Evolutionary conservation across 2,888 invertebrate genomes (phyloP), one percentile per base, ranked within the genome.

Genomic region (Apeira syringaria): DNA sequence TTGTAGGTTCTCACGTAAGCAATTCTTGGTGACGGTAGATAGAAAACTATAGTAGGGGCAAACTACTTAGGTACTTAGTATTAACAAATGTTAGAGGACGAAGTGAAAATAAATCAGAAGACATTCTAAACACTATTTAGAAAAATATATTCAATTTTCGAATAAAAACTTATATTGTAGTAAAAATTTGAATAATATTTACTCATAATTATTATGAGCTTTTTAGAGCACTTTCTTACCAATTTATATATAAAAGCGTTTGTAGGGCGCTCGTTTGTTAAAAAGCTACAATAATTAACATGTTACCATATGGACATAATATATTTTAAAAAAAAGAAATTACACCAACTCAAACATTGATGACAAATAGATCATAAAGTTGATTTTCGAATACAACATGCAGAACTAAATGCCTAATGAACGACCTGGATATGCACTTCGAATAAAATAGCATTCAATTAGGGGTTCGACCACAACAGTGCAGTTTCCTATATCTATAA

Each of bases 231-330:
- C 6, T 25, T 30, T 28, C 1, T 28, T 27, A 32, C 5, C 12
- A 20, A 24, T 12, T 18, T n/a, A 12, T 29, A 9, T 17, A 41
- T n/a, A 22, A 28, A 28, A 28, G 34, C 33, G 34, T 33, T 18
- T 15, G 30, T 30, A 35, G 30, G 5, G 15, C 6, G 33, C 20
- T 26, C 26, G n/a, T 34, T 45, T 13, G 5, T 25, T 5, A 35
- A 38, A 44, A 44, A 34, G 38, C 38, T 44, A 34, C 34, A 3
- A 39, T 27, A 39, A 34, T 39, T n/a, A n/a, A n/a, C n/a, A n/a
- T 43, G 43, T 43, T 43, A 43, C 43, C 43, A 33, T 15, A n/a
- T 43, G 26, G 30, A 18, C 17, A 31, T 5, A n/a, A n/a, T n/a
- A n/a, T n/a, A n/a, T n/a, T n/a, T n/a, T n/a, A n/a, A n/a, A n/a